Conservation (phyloP, 64 coral and sea anemone genomes). For the Pocillopora verrucosa region DNA sequence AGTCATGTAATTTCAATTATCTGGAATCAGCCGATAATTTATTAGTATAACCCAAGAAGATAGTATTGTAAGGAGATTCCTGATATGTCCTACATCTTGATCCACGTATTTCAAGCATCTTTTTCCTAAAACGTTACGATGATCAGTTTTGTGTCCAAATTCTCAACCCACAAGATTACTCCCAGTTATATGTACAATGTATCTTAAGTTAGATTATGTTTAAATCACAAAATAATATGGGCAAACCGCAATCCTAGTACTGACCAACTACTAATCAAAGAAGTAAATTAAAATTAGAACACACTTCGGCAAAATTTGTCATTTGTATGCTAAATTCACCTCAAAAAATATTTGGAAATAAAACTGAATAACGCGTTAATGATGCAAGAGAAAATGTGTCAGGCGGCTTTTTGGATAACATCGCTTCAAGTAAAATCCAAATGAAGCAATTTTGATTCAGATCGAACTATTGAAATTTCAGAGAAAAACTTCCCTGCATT, state of each 20-base stretch:
- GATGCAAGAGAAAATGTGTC: background rate
- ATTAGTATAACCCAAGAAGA: too few species aligned
- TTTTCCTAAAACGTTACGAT: too few species aligned
- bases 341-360: background rate
- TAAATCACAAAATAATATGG: background rate
- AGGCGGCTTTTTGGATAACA: background rate
- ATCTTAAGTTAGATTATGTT: background rate
- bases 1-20: too few species aligned
- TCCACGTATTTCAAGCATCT: too few species aligned
- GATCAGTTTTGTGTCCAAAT: too few species aligned
- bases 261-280: background rate
- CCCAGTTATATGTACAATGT: background rate
- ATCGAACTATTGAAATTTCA: background rate
- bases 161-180: too few species aligned
- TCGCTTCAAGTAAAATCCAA: background rate
- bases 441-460: background rate
- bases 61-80: too few species aligned
- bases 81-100: too few species aligned
- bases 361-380: background rate
- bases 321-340: conserved; percentile 6
- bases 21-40: too few species aligned
- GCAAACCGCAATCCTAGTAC: background rate
- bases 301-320: background rate
- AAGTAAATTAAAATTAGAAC: background rate
- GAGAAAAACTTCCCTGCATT: background rate